Evolutionary conservation across 1,140 invertebrate genomes (phyloP).

Genomic region (Zaprionus taronus): DNA sequence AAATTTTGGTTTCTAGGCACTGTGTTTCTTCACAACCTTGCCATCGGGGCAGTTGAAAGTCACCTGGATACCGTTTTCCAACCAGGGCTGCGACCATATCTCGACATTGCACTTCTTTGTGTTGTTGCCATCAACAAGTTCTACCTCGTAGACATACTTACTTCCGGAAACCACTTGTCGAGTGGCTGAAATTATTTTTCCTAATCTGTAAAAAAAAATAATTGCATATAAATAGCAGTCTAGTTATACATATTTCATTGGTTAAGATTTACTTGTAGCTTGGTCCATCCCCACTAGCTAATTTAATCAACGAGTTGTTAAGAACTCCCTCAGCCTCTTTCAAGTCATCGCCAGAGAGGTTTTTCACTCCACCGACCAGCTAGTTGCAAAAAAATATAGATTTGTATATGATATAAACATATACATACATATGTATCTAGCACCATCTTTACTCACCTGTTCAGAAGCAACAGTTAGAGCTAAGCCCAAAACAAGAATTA

Average conservation of each 20-base stretch:
- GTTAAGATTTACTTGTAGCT: conserved; percentile 41
- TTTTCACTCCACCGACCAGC: neutral
- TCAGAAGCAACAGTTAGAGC: conserved; percentile 5
- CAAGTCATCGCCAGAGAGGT: conserved; percentile 37
- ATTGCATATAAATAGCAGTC: too few species aligned
- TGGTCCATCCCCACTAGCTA: conserved; percentile 52
- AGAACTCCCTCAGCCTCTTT: conserved; percentile 35
- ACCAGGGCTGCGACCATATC: conserved; percentile 53
- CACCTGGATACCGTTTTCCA: conserved; percentile 48
- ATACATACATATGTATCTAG: too few species aligned
- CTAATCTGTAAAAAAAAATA: conserved; percentile 26
- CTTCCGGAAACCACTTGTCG: conserved; percentile 46
- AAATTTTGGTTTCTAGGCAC: conserved; percentile 6
- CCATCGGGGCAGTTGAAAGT: conserved; percentile 43
- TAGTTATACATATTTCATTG: neutral
- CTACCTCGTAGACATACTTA: conserved; percentile 35
- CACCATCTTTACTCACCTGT: neutral
- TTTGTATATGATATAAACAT: neutral
- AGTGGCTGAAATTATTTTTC: conserved; percentile 41
- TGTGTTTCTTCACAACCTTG: conserved; percentile 36
- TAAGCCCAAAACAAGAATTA: conserved; percentile 35
- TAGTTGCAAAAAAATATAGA: neutral
- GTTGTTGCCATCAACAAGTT: conserved; percentile 32
- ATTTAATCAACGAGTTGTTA: conserved; percentile 32
- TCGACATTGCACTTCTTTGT: conserved; percentile 46